Percentiles rank a stretch among this genome's conserved stretches.
Conservation (phyloP, 2,888 invertebrate genomes). For the Mesochorus sp. region DNA sequence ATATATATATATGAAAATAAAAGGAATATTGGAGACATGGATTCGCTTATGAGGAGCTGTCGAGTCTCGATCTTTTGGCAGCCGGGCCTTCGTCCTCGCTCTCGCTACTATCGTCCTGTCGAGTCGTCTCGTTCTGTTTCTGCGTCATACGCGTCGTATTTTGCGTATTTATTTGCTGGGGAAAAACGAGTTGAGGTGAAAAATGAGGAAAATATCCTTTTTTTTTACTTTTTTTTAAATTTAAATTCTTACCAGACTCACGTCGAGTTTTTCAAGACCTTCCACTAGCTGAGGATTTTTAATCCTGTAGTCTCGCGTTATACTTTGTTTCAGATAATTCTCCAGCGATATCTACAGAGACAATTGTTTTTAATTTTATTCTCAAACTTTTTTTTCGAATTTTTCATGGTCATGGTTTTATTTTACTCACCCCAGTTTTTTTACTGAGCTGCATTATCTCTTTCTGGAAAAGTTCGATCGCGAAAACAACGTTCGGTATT, state of each 20-base stretch:
- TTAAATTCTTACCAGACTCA: slow-evolving; percentile 71
- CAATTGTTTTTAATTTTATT: too few species aligned
- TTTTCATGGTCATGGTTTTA: background rate
- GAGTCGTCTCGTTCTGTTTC: slow-evolving; percentile 22
- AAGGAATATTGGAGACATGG: background rate
- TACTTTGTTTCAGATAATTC: slow-evolving; percentile 85
- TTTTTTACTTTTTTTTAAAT: background rate
- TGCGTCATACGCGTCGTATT: slow-evolving; percentile 40
- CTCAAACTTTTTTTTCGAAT: background rate
- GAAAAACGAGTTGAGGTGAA: background rate
- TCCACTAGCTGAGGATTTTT: slow-evolving; percentile 83
- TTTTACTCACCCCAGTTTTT: slow-evolving; percentile 84
- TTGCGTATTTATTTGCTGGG: slow-evolving; percentile 61
- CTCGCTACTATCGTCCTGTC: slow-evolving; percentile 29
- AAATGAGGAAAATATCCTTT: background rate
- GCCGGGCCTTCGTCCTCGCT: slow-evolving; percentile 15
- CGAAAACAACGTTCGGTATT: slow-evolving; percentile 86
- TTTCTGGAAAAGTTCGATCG: slow-evolving; percentile 86
- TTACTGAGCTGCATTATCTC: slow-evolving; percentile 84
- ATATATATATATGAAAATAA: too few species aligned
- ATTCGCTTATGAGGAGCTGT: slow-evolving; percentile 19
- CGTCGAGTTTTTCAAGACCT: slow-evolving; percentile 82
- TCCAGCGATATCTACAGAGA: slow-evolving; percentile 74
- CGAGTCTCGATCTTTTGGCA: slow-evolving; percentile 32
- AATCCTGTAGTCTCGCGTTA: slow-evolving; percentile 87